phyloP scores from a whole-genome alignment of 2,797 vertebrate genomes.

The Buphagus erythrorhynchus region DNA sequence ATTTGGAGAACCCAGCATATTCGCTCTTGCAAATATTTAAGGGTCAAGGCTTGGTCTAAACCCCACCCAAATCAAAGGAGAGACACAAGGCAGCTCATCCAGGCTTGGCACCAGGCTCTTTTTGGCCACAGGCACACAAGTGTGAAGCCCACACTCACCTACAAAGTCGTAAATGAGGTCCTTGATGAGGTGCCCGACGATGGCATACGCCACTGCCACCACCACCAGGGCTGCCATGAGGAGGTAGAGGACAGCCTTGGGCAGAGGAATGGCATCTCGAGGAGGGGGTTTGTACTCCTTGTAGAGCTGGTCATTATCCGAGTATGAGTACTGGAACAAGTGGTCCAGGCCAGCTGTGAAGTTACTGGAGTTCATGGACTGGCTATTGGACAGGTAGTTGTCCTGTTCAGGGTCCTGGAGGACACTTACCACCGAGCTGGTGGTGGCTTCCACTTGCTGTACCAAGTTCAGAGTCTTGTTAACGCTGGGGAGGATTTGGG shows the following conservation, averaged over 20 bases:
- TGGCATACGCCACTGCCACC: slow-evolving; percentile 88
- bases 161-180: slow-evolving; percentile 89
- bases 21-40: not conserved
- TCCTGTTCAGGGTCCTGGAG: slow-evolving; percentile 82
- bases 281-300: slow-evolving; percentile 84
- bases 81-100: rapidly evolving
- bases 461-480: slow-evolving; percentile 86
- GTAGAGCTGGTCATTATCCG: slow-evolving; percentile 85
- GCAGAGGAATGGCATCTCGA: slow-evolving; percentile 84
- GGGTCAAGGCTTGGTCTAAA: not conserved
- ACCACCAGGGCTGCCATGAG: slow-evolving; percentile 90
- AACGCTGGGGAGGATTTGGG: slow-evolving; percentile 86
- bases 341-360: slow-evolving; percentile 86
- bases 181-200: slow-evolving; percentile 91
- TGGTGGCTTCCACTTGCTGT: slow-evolving; percentile 82
- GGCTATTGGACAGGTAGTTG: slow-evolving; percentile 78
- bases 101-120: not conserved
- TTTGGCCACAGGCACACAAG: not conserved
- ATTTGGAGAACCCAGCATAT: not conserved
- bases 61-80: not conserved
- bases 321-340: slow-evolving; percentile 86
- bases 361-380: slow-evolving; percentile 82
- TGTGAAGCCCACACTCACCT: slow-evolving; percentile 73
- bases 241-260: slow-evolving; percentile 89
- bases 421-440: slow-evolving; percentile 83